Percentiles rank a stretch among this genome's conserved stretches.
Conservation (phyloP, 2,113 vertebrate species). For the Carlito syrichta region DNA sequence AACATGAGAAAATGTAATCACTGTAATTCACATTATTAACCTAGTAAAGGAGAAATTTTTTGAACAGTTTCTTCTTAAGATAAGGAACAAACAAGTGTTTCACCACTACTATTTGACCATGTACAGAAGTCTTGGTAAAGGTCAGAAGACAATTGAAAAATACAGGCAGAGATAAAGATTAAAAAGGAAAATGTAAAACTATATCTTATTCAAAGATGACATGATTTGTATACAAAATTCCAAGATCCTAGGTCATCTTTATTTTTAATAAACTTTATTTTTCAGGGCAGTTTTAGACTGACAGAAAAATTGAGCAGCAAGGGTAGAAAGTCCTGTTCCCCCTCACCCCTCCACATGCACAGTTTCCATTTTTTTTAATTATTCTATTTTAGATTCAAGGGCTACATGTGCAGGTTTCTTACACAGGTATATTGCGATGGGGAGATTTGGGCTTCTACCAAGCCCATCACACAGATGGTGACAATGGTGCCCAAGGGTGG, state of each 20-base stretch:
- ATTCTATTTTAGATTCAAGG: no score
- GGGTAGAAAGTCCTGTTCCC: background rate
- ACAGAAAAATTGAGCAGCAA: background rate
- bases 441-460: no score
- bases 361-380: no score
- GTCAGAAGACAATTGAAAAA: background rate
- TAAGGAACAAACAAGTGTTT: background rate
- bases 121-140: background rate
- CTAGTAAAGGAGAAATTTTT: background rate
- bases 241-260: background rate
- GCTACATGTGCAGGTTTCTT: no score
- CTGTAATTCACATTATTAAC: background rate
- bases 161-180: background rate
- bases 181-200: background rate
- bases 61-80: background rate
- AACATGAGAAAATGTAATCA: background rate
- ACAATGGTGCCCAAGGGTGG: no score
- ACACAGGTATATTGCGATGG: no score
- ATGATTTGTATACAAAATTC: background rate
- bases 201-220: background rate
- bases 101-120: background rate
- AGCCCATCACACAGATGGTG: no score
- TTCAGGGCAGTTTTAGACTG: background rate
- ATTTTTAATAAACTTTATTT: background rate
- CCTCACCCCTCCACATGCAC: background rate